Conservation (phyloP, 2,113 vertebrate species). For the Brachypteracias leptosomus region DNA sequence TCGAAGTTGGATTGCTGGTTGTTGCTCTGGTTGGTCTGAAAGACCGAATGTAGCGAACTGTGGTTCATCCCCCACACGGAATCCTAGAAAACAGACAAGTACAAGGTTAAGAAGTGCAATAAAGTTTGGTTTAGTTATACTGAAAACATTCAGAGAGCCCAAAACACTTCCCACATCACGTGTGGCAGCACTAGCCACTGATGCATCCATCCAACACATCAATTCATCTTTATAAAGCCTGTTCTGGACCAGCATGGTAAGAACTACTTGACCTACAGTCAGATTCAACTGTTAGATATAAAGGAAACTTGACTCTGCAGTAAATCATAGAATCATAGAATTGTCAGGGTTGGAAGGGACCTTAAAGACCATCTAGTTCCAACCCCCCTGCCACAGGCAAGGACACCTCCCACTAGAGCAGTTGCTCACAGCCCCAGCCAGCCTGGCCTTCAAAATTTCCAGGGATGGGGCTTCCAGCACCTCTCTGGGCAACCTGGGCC, state of each 20-base stretch:
- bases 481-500: no score
- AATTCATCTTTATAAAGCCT: not conserved
- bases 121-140: not conserved
- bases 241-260: not conserved
- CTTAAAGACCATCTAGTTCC: no score
- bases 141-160: not conserved
- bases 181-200: not conserved
- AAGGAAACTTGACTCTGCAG: not conserved
- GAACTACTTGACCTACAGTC: not conserved
- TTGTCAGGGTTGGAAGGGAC: no score
- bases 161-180: not conserved
- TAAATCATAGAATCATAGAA: no score
- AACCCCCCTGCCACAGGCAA: no score
- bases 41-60: conserved; percentile 85
- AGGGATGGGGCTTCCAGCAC: no score
- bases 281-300: not conserved
- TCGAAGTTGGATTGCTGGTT: conserved; percentile 93
- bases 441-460: no score
- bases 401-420: no score
- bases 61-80: conserved; percentile 90
- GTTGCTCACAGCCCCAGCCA: no score
- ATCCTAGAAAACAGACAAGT: conserved; percentile 76
- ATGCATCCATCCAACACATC: not conserved
- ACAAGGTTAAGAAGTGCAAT: not conserved
- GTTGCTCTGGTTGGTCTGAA: conserved; percentile 90